Base-by-base conservation (phyloP, 2,113 vertebrate genomes). In the Pollimyrus isidori region DNA sequence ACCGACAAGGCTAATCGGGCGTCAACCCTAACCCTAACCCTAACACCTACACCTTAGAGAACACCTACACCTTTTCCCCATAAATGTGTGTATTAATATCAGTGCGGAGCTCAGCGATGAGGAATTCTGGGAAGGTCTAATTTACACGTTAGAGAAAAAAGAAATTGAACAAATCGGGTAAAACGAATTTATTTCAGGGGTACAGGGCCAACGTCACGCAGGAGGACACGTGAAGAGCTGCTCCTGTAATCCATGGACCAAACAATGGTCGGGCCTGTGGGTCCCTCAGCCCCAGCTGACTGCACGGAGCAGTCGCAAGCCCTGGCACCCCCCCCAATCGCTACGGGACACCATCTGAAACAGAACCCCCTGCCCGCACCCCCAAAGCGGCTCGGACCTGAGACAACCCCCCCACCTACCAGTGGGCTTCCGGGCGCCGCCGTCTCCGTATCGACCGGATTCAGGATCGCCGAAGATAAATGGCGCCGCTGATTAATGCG, bases 401-500 rank as follows among this genome's bases (percentile, higher is more conserved):
- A 10, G 48, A 83, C 23, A 23, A 21, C 4, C 4, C 19, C 15
- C 35, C 3, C 80, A 7, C 19, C 11, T n/a, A n/a, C n/a, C n/a
- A n/a, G 6, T 45, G 2, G 69, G 2, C 42, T 82, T 82, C 15
- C 4, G 39, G 21, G 7, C 9, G 7, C 76, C 39, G 1, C 13
- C 2, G 7, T 19, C 4, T 0, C 15, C 3, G 76, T 23, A 45
- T 82, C 76, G 76, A 45, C 45, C n/a, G 0, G 13, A 82, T 10
- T 42, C 35, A 48, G 19, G 39, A 45, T 3, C 19, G 2, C 3
- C 0, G 15, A 42, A 11, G 19, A 84, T 19, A 90, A 83, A 91
- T 65, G 62, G 26, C 7, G 23, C 23, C 21, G 49, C 11, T 89
- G 91, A 88, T 91, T 50, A 53, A 84, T 52, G 9, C 84, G 53